phyloP scores from a whole-genome alignment of 2,888 invertebrate species.

The Plagodis dolabraria region DNA sequence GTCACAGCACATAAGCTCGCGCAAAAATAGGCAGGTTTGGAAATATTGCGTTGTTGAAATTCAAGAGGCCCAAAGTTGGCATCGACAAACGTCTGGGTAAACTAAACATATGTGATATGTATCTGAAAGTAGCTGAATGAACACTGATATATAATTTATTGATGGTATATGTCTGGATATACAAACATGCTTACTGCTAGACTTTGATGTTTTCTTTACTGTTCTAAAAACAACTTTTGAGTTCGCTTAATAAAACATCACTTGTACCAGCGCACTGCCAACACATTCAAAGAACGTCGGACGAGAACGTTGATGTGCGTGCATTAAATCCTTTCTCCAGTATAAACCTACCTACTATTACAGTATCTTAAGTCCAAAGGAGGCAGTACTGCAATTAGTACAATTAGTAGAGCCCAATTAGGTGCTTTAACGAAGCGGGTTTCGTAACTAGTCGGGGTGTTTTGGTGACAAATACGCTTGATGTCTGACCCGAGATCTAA shows the following conservation, averaged over 20 bases:
- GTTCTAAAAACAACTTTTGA: background rate
- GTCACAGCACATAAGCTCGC: conserved; percentile 7
- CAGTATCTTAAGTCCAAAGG: conserved; percentile 69
- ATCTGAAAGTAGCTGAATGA: too few relatives aligned
- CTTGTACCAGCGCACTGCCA: background rate
- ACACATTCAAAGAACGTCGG: background rate
- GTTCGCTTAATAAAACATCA: too few relatives aligned
- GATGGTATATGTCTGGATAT: too few relatives aligned
- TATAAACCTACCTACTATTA: conserved; percentile 6
- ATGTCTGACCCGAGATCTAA: conserved; percentile 69
- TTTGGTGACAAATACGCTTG: conserved; percentile 74
- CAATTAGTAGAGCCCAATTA: conserved; percentile 79
- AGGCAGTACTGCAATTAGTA: conserved; percentile 73
- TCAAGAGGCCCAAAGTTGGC: too few relatives aligned
- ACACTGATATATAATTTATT: too few relatives aligned
- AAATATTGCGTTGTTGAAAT: too few relatives aligned
- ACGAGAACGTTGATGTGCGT: background rate
- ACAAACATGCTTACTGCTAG: too few relatives aligned
- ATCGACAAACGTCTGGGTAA: too few relatives aligned
- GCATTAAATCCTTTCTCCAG: background rate
- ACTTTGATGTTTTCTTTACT: background rate
- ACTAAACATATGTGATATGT: too few relatives aligned
- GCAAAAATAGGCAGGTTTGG: too few relatives aligned
- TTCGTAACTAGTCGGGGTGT: conserved; percentile 65
- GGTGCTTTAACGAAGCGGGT: conserved; percentile 79